Conservation (phyloP, 2,113 vertebrate species). For the Cricetomys ansorgei region DNA sequence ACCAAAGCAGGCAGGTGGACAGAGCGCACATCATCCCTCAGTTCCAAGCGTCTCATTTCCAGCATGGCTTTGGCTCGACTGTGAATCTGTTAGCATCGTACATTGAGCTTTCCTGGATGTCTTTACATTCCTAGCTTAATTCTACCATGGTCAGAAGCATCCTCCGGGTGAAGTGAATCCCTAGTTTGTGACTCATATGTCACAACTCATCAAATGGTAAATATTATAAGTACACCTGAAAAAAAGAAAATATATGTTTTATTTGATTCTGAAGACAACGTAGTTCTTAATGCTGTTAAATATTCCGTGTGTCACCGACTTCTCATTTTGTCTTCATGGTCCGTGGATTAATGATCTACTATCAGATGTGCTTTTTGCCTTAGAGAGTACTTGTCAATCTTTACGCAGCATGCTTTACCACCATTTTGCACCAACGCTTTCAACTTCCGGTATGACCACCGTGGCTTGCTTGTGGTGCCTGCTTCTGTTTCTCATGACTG, state of each 20-base stretch:
- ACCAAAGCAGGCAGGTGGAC: background rate
- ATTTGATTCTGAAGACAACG: background rate
- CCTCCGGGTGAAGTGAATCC: background rate
- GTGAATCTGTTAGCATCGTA: background rate
- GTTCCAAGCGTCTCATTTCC: background rate
- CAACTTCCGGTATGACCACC: background rate
- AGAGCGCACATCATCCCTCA: background rate
- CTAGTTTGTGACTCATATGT: background rate
- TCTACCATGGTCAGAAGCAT: background rate
- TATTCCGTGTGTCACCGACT: background rate
- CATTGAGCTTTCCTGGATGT: background rate
- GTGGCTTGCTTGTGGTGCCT: background rate
- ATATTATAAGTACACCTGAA: background rate
- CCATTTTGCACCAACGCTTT: background rate
- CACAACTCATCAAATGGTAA: background rate
- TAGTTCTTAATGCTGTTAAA: background rate
- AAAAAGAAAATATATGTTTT: background rate
- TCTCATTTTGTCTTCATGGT: background rate
- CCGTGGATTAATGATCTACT: background rate
- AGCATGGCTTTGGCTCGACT: background rate
- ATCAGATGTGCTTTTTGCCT: slow-evolving; percentile 13
- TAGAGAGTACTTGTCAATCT: background rate
- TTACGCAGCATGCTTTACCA: background rate
- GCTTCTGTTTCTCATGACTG: background rate
- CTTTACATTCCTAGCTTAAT: slow-evolving; percentile 25